Evolutionary conservation across 2,797 vertebrate species (phyloP).

Genomic region (Syndactyla subalaris): DNA sequence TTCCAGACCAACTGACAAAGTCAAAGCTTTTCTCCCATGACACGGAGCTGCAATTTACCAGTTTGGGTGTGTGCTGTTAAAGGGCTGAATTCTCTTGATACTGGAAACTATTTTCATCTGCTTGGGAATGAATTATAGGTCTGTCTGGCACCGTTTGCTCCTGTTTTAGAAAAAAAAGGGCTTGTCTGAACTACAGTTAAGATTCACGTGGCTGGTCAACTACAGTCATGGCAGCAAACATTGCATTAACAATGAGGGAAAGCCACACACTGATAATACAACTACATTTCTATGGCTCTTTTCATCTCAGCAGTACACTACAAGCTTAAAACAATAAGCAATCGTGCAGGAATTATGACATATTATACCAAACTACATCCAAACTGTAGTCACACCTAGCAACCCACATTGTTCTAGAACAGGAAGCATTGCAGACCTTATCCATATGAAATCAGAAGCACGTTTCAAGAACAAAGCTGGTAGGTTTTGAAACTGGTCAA

Average conservation of each 20-base stretch:
- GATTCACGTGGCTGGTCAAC: conserved; percentile 6
- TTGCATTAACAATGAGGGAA: conserved; percentile 16
- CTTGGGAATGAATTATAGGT: conserved; percentile 63
- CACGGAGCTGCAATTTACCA: conserved; percentile 30
- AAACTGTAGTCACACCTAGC: background rate
- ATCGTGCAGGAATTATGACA: background rate
- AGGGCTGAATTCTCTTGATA: conserved; percentile 56
- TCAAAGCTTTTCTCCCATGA: conserved; percentile 34
- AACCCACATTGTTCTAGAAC: background rate
- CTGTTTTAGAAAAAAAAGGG: conserved; percentile 40
- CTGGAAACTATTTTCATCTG: conserved; percentile 61
- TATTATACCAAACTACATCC: conserved; percentile 10
- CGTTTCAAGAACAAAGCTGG: conserved; percentile 41
- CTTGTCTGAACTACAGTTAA: conserved; percentile 36
- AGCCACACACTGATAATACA: background rate
- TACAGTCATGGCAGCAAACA: conserved; percentile 23
- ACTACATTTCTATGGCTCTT: conserved; percentile 42
- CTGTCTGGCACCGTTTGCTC: conserved; percentile 6
- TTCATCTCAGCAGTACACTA: conserved; percentile 37
- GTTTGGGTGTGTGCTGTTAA: conserved; percentile 58
- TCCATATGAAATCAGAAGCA: conserved; percentile 6
- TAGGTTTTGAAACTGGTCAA: background rate
- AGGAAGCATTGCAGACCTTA: conserved; percentile 27
- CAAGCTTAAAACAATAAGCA: conserved; percentile 49
- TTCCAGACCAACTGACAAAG: conserved; percentile 1